Conservation (phyloP, 2,888 invertebrate genomes). For the Tipula vernalis region DNA sequence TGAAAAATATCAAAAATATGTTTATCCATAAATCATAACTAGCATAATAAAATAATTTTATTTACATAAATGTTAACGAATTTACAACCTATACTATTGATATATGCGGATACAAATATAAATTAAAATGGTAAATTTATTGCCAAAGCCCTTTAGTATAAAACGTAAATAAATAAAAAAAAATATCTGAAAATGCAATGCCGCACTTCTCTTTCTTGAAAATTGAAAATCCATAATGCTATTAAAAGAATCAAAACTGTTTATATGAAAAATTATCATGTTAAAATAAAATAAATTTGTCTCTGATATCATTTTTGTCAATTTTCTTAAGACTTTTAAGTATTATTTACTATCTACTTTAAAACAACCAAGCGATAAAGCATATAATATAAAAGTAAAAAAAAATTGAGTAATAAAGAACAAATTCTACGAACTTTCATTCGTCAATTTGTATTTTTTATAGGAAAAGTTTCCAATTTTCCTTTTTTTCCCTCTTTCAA, state of each 20-base stretch:
- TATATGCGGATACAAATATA: not conserved
- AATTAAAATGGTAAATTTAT: not conserved
- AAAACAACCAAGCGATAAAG: not conserved
- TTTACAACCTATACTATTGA: not conserved
- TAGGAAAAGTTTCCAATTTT: not conserved
- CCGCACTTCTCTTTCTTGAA: not conserved
- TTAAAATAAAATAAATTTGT: not conserved
- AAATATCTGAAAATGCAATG: not conserved
- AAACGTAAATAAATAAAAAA: not conserved
- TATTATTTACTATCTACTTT: not conserved
- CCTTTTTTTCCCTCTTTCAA: not conserved
- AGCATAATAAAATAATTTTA: not conserved
- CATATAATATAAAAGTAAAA: not conserved
- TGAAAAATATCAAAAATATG: not conserved
- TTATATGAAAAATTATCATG: not conserved
- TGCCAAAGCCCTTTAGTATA: not conserved
- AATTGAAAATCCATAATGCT: not conserved
- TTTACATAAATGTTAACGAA: not conserved
- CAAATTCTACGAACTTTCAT: not conserved
- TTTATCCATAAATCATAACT: not conserved
- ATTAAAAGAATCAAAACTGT: not conserved
- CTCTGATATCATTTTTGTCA: not conserved
- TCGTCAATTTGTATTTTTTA: not conserved
- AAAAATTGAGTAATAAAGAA: not conserved
- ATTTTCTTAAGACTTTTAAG: not conserved